phyloP scores from a whole-genome alignment of 2,797 vertebrate species.

The Tachyglossus aculeatus region DNA sequence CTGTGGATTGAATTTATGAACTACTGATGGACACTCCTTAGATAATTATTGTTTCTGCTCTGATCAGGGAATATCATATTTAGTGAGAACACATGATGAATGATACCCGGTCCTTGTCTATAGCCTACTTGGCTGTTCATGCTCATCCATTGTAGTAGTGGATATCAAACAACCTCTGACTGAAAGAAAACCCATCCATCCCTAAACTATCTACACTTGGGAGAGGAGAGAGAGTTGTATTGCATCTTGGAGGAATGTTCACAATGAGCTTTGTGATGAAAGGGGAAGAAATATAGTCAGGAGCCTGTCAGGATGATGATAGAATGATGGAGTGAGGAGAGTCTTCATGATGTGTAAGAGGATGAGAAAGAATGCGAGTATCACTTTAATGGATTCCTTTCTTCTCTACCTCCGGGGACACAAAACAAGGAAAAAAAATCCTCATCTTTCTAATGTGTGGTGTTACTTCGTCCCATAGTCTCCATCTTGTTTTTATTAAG shows the following conservation, averaged over 20 bases:
- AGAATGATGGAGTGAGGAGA: constrained; percentile 45
- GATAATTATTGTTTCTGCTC: constrained; percentile 27
- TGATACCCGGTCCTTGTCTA: not conserved
- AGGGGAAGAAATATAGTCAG: constrained; percentile 13
- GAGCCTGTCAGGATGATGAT: constrained; percentile 40
- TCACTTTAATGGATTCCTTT: not conserved
- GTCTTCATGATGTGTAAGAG: not conserved
- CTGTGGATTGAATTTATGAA: not conserved
- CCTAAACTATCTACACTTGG: constrained; percentile 26
- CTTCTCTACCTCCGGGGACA: not conserved
- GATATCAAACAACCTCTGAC: not conserved
- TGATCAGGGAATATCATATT: constrained; percentile 20
- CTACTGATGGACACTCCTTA: not conserved
- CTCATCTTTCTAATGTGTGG: no score
- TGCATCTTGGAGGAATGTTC: constrained; percentile 44
- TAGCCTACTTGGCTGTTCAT: constrained; percentile 1
- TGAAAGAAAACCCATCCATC: constrained; percentile 24
- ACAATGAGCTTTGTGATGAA: constrained; percentile 49
- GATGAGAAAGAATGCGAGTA: constrained; percentile 12
- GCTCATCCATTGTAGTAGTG: not conserved
- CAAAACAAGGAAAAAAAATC: not conserved
- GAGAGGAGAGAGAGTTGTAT: constrained; percentile 23
- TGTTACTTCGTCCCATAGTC: not conserved
- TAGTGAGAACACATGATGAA: constrained; percentile 19
- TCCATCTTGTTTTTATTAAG: not conserved